Base-by-base conservation (phyloP, 2,113 vertebrate genomes). In the Scopus umbretta region DNA sequence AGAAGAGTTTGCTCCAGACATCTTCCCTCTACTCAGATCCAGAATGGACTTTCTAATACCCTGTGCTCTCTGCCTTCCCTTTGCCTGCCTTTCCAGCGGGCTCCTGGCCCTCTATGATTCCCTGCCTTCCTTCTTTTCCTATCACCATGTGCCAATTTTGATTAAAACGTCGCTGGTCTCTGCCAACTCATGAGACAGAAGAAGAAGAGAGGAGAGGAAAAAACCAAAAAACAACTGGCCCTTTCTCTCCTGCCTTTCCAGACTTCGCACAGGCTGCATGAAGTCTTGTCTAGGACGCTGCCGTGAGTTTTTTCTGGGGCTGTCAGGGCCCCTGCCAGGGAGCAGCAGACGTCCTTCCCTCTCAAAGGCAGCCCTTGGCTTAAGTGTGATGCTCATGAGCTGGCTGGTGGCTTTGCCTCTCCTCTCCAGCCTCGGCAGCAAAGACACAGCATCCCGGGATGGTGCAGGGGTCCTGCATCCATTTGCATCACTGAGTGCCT, bases 221-320 rank as follows among this genome's bases (percentile, higher is more conserved):
- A 73, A 87, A 32, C 12, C 50, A 91, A 91, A 81, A 73, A n/a
- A 10, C 66, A n/a, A 62, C 52, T 3, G 1, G 11, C 27, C 56
- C 4, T 27, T 52, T 53, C n/a, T 75, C 62, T 80, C 79, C 56
- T 49, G 59, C 61, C 49, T 80, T 36, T 47, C 59, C 73, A 18
- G 25, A 56, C 5, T 26, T 53, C 3, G 2, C 16, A 47, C 32
- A 87, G 85, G 43, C 56, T 49, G 10, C 20, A 38, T 17, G 19
- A 82, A 36, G 43, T 50, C 66, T 56, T 5, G 13, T 36, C 38
- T 22, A 27, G 17, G 56, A 19, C 13, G 4, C 34, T 68, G 74
- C 67, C 2, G 0, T 23, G 34, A 1, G 3, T 45, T 34, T 47
- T 47, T 52, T 26, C 65, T n/a, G 72, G 67, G 38, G 22, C 0